Conservation (phyloP, 2,888 invertebrate species). For the Apodemia mormo region DNA sequence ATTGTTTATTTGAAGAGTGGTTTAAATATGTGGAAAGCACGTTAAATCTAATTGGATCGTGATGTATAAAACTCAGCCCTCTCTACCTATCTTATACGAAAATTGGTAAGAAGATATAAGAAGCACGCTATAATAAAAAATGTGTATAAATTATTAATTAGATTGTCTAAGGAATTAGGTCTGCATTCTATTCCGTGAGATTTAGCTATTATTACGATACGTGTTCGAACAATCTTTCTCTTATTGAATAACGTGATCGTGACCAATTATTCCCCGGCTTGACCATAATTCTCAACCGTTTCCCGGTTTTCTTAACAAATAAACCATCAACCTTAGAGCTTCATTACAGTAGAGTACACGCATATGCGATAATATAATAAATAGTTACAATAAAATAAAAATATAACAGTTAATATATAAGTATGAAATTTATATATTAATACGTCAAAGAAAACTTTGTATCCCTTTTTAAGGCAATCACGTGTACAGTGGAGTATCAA, state of each 20-base stretch:
- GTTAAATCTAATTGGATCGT: neutral
- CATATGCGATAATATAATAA: too few relatives aligned
- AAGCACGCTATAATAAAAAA: neutral
- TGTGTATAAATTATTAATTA: neutral
- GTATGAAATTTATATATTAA: too few relatives aligned
- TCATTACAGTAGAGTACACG: too few relatives aligned
- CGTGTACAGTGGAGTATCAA: too few relatives aligned
- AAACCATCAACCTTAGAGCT: neutral
- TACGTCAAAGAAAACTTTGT: too few relatives aligned
- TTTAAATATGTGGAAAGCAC: too few relatives aligned
- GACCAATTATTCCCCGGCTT: constrained; percentile 20
- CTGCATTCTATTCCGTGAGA: neutral
- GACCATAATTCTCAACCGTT: neutral
- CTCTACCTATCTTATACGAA: neutral
- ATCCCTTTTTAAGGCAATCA: too few relatives aligned
- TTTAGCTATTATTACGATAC: neutral
- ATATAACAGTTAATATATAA: too few relatives aligned
- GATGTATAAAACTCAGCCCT: neutral
- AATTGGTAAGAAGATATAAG: neutral
- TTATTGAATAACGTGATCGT: constrained; percentile 18
- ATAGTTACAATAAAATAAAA: too few relatives aligned
- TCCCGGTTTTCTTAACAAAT: neutral
- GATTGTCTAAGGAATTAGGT: neutral
- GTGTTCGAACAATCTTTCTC: neutral
- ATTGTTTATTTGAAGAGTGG: too few relatives aligned